phyloP scores from a whole-genome alignment of 2,797 vertebrate genomes.

The Miichthys miiuy region DNA sequence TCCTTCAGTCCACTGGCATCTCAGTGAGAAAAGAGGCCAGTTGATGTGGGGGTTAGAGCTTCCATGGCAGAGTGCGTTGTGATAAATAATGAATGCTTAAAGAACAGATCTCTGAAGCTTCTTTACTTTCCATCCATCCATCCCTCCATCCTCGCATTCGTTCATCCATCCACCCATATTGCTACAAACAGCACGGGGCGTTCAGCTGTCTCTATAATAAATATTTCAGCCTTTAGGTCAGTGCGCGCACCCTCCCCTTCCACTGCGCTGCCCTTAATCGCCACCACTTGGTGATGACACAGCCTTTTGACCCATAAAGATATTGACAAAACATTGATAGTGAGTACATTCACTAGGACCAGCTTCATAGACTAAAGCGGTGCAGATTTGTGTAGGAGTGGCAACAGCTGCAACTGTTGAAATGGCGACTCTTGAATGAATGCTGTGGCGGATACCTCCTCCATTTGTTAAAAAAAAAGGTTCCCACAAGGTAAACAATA shows the following conservation, averaged over 20 bases:
- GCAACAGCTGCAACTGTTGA: constrained; percentile 53
- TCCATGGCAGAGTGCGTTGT: constrained; percentile 74
- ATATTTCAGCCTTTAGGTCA: constrained; percentile 80
- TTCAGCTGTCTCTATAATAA: constrained; percentile 70
- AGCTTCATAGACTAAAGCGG: constrained; percentile 1
- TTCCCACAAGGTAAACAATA: constrained; percentile 5
- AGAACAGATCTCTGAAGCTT: constrained; percentile 78
- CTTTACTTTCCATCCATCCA: constrained; percentile 65
- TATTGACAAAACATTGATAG: constrained; percentile 77
- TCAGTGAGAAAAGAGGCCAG: constrained; percentile 84
- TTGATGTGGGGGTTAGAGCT: constrained; percentile 82
- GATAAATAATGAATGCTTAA: constrained; percentile 85
- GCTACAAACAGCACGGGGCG: constrained; percentile 60
- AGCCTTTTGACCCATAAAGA: constrained; percentile 78
- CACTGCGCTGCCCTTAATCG: constrained; percentile 54
- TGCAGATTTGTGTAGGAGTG: constrained; percentile 34
- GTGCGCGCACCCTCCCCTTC: constrained; percentile 2
- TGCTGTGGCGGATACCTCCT: neutral
- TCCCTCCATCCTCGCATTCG: constrained; percentile 59
- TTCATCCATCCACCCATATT: constrained; percentile 61
- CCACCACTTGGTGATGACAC: constrained; percentile 74
- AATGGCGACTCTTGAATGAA: constrained; percentile 56
- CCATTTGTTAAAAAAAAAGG: constrained; percentile 4
- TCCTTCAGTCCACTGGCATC: constrained; percentile 69
- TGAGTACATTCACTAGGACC: constrained; percentile 61